Conservation (phyloP, 2,797 vertebrate genomes). For the Nasua narica region DNA sequence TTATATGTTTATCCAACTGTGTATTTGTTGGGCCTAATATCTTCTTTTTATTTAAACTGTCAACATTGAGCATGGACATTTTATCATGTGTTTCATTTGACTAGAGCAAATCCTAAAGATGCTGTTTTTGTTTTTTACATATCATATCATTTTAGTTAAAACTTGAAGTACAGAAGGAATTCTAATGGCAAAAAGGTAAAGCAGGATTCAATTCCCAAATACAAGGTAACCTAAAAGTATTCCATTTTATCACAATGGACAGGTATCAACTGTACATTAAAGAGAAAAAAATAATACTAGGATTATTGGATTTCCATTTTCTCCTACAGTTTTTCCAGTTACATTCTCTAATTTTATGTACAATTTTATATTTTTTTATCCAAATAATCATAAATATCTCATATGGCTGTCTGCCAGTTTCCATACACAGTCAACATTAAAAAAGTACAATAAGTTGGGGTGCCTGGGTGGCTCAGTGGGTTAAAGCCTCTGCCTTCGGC, state of each 20-base stretch:
- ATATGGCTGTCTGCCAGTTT: background rate
- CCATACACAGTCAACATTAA: background rate
- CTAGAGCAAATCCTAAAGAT: background rate
- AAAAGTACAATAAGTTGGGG: slow-evolving; percentile 39
- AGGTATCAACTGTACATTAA: background rate
- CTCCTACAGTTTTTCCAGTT: background rate
- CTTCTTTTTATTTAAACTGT: background rate
- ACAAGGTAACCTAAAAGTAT: background rate
- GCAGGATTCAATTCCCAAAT: background rate
- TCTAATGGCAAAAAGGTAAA: background rate
- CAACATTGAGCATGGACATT: background rate
- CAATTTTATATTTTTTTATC: slow-evolving; percentile 28
- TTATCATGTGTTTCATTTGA: background rate
- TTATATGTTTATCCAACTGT: background rate
- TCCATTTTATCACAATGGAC: background rate
- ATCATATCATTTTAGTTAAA: background rate
- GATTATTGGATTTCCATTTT: background rate
- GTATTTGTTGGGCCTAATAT: background rate
- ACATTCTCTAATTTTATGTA: background rate
- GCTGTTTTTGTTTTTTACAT: background rate
- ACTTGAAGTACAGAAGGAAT: background rate
- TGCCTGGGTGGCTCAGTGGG: no score
- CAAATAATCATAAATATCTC: slow-evolving; percentile 20
- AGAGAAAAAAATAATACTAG: background rate
- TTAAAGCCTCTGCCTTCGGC: no score